These are phyloP conservation scores for Pollenia labialis DNA, from an alignment of 2,888 invertebrate species.

Conservation along the genomic window DNA sequence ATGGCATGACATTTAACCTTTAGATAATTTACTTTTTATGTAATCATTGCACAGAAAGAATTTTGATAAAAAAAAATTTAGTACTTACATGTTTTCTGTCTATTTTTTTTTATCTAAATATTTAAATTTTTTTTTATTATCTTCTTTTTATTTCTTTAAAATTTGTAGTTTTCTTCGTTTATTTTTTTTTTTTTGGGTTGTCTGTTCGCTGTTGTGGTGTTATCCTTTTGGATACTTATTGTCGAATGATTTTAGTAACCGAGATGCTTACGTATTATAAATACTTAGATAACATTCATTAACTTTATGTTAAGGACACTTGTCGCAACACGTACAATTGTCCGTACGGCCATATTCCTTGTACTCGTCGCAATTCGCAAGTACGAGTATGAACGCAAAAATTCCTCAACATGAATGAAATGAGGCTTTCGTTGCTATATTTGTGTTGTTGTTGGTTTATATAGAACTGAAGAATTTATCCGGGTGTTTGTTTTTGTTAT, in stretches of 20 bases:
- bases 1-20: conserved; percentile 66
- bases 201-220: conserved; percentile 54
- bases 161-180: conserved; percentile 33
- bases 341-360: background rate
- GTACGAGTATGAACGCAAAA: conserved; percentile 14
- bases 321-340: conserved; percentile 48
- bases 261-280: conserved; percentile 71
- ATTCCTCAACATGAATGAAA: conserved; percentile 70
- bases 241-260: conserved; percentile 67
- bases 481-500: conserved; percentile 68
- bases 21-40: conserved; percentile 23
- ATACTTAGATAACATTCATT: conserved; percentile 37
- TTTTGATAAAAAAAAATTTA: background rate
- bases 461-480: conserved; percentile 61
- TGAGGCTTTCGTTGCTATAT: conserved; percentile 33
- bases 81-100: conserved; percentile 51
- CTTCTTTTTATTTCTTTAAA: conserved; percentile 17
- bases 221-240: conserved; percentile 73
- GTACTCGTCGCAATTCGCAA: background rate
- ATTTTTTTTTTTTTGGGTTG: background rate
- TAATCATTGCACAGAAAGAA: conserved; percentile 11
- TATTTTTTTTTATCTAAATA: conserved; percentile 15
- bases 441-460: conserved; percentile 42
- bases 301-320: conserved; percentile 65
- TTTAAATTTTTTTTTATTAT: conserved; percentile 20